phyloP scores from a whole-genome alignment of 2,888 invertebrate species.

The Ethmia dodecea region DNA sequence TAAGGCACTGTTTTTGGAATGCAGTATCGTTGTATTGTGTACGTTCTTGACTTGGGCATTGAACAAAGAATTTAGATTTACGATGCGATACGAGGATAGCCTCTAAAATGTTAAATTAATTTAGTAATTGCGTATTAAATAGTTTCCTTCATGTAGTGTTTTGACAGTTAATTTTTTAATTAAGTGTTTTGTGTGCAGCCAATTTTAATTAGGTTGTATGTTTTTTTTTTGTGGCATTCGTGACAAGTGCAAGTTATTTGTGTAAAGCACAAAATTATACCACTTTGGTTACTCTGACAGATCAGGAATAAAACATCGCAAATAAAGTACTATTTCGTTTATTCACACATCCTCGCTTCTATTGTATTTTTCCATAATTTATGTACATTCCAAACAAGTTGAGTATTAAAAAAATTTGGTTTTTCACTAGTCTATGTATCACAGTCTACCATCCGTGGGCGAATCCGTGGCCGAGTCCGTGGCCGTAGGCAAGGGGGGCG shows the following conservation, averaged over 20 bases:
- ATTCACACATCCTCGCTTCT: constrained; percentile 72
- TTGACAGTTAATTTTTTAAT: background rate
- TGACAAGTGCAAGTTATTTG: too few species aligned
- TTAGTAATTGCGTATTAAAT: background rate
- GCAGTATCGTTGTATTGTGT: constrained; percentile 1
- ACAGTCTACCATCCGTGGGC: constrained; percentile 68
- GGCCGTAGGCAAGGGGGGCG: constrained; percentile 34
- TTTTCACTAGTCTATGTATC: constrained; percentile 50
- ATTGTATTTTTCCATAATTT: constrained; percentile 58
- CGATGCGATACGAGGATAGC: too few species aligned
- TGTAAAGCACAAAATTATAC: too few species aligned
- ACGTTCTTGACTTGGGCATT: constrained; percentile 18
- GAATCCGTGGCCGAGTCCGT: constrained; percentile 30
- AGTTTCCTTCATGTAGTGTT: constrained; percentile 3
- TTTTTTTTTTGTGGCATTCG: too few species aligned
- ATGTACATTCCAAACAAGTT: constrained; percentile 59
- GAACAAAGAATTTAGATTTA: constrained; percentile 9
- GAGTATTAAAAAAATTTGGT: constrained; percentile 65
- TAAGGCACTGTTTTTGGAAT: too few species aligned
- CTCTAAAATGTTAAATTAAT: too few species aligned
- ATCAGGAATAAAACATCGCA: background rate
- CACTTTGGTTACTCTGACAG: background rate
- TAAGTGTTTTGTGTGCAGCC: constrained; percentile 2
- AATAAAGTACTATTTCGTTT: constrained; percentile 40
- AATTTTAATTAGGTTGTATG: background rate